These are phyloP conservation scores for Sciurus niger DNA, from an alignment of 2,113 vertebrate species.

Conservation along the genomic window DNA sequence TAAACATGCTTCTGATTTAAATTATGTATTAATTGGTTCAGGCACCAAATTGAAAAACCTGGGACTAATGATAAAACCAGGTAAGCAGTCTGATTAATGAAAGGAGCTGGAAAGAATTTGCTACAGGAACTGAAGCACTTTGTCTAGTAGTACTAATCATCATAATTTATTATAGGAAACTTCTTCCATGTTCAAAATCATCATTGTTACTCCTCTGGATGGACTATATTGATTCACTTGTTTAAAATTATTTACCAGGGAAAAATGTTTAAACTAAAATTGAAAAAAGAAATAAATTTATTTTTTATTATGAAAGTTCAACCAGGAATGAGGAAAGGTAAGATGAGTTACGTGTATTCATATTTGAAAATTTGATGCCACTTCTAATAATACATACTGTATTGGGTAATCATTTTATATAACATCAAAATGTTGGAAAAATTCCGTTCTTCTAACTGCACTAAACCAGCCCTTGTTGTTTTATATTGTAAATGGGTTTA, in stretches of 20 bases:
- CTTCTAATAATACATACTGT: neutral
- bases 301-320: slow-evolving; percentile 63
- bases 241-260: slow-evolving; percentile 77
- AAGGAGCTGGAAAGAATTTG: slow-evolving; percentile 77
- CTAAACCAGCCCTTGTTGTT: neutral
- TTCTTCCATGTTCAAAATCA: slow-evolving; percentile 74
- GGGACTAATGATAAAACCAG: slow-evolving; percentile 80
- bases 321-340: slow-evolving; percentile 1
- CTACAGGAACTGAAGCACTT: slow-evolving; percentile 73
- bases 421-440: slow-evolving; percentile 40
- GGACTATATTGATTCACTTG: slow-evolving; percentile 78
- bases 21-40: slow-evolving; percentile 81
- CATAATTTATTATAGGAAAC: slow-evolving; percentile 83
- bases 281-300: slow-evolving; percentile 19
- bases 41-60: slow-evolving; percentile 73
- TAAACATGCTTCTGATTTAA: slow-evolving; percentile 6
- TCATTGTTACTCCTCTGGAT: slow-evolving; percentile 60
- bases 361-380: slow-evolving; percentile 35
- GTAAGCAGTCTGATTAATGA: slow-evolving; percentile 86
- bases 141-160: slow-evolving; percentile 79
- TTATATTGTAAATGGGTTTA: slow-evolving; percentile 45
- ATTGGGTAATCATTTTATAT: neutral
- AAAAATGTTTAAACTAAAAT: slow-evolving; percentile 69
- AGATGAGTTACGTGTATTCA: neutral
- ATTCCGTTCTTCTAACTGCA: neutral